phyloP scores from a whole-genome alignment of 2,113 vertebrate species.

The Percina caprodes region DNA sequence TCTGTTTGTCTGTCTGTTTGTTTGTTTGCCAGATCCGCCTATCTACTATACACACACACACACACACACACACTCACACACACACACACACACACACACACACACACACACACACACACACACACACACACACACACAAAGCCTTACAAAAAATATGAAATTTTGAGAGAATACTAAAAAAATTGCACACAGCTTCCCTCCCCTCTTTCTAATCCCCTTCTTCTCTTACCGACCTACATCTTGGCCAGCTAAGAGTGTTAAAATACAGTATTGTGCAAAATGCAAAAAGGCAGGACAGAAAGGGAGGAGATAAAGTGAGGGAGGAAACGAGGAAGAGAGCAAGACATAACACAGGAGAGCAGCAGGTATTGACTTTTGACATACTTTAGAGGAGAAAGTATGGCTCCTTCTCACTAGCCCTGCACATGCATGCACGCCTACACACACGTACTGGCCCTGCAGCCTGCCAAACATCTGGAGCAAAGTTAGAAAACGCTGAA shows the following conservation, averaged over 20 bases:
- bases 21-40: constrained; percentile 27
- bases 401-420: constrained; percentile 45
- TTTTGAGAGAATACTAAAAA: constrained; percentile 49
- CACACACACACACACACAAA: constrained; percentile 32
- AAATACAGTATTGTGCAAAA: constrained; percentile 45
- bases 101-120: constrained; percentile 12
- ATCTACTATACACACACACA: neutral
- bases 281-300: constrained; percentile 24
- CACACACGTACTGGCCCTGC: constrained; percentile 49
- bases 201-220: constrained; percentile 37
- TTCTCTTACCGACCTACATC: constrained; percentile 41
- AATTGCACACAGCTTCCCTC: constrained; percentile 30
- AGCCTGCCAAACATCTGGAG: constrained; percentile 83
- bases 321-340: constrained; percentile 25
- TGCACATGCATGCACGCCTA: constrained; percentile 38
- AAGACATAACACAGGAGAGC: constrained; percentile 41
- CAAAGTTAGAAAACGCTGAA: constrained; percentile 78
- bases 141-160: constrained; percentile 44
- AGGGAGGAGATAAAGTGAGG: neutral
- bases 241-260: constrained; percentile 38
- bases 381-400: constrained; percentile 59
- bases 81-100: constrained; percentile 22
- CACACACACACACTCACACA: constrained; percentile 13
- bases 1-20: constrained; percentile 64
- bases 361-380: constrained; percentile 69